Evolutionary conservation across 2,113 vertebrate species (phyloP).

Genomic region (Acinonyx jubatus): DNA sequence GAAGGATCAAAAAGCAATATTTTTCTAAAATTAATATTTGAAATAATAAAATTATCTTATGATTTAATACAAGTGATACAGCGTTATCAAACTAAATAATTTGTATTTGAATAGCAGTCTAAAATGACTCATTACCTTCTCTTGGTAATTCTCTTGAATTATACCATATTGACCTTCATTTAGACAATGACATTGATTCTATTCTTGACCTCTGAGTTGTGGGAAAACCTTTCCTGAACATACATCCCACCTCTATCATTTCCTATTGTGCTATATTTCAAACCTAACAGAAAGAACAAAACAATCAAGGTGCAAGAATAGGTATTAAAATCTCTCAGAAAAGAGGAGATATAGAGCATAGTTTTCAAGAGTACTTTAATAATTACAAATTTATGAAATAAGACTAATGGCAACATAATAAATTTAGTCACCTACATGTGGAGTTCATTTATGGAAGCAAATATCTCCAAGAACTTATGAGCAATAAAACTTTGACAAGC

Average conservation of each 20-base stretch:
- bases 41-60: constrained; percentile 14
- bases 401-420: background rate
- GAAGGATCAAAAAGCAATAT: background rate
- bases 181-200: background rate
- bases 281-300: background rate
- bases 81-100: background rate
- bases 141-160: background rate
- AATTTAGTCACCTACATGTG: background rate
- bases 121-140: background rate
- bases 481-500: background rate
- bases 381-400: constrained; percentile 33
- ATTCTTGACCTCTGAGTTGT: background rate
- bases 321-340: background rate
- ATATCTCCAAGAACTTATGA: background rate
- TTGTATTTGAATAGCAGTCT: background rate
- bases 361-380: background rate
- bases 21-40: constrained; percentile 19
- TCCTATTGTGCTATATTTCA: background rate
- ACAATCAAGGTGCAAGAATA: background rate
- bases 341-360: background rate
- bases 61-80: background rate
- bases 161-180: constrained; percentile 18
- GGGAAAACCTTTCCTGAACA: background rate
- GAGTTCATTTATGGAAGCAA: background rate
- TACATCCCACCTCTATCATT: background rate